Conservation (phyloP, 1,140 invertebrate species). For the Goniozus legneri region DNA sequence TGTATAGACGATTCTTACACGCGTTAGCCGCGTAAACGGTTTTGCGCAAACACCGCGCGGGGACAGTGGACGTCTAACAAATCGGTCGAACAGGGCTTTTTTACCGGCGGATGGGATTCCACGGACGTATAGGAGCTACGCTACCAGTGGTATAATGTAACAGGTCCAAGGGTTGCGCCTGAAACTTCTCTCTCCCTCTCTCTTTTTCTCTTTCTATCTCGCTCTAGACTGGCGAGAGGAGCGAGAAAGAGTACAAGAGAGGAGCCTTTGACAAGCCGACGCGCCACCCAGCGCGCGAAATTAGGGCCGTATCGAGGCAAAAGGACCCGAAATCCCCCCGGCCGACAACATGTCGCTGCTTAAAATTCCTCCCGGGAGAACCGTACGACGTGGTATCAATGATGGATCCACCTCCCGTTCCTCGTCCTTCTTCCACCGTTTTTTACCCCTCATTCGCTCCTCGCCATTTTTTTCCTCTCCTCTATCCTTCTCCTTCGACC, state of each 20-base stretch:
- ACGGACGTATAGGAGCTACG: no score
- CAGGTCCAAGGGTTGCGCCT: no score
- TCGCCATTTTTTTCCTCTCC: conserved; percentile 20
- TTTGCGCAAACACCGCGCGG: no score
- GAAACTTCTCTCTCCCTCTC: no score
- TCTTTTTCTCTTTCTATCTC: no score
- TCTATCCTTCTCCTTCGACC: conserved; percentile 12
- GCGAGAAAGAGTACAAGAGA: conserved; percentile 6
- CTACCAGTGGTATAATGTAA: no score
- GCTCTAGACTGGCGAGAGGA: no score
- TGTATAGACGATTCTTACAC: no score
- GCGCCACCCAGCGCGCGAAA: conserved; percentile 45
- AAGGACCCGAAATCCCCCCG: conserved; percentile 26
- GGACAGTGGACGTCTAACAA: no score
- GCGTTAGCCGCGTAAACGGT: no score
- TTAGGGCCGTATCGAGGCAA: conserved; percentile 36
- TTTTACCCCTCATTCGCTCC: conserved; percentile 5
- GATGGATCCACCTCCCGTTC: conserved; percentile 35
- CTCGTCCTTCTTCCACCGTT: conserved; percentile 6
- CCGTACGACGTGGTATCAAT: conserved; percentile 40
- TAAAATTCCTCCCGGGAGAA: conserved; percentile 38
- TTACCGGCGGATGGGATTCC: no score
- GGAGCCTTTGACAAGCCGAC: conserved; percentile 37
- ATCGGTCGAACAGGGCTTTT: no score
- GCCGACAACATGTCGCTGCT: conserved; percentile 36